Conservation (phyloP, 2,797 vertebrate genomes). For the Rhabdomys pumilio region DNA sequence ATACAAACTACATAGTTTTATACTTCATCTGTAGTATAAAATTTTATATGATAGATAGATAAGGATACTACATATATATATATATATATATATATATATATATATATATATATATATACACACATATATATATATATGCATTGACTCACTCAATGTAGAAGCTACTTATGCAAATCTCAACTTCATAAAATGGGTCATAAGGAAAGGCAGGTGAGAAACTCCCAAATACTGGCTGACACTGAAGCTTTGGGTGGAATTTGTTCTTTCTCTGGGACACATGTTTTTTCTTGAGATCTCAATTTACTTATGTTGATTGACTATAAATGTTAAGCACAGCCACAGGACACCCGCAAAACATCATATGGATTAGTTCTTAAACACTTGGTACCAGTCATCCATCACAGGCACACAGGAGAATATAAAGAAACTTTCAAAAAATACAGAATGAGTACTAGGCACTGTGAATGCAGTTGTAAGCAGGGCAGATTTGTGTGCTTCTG, state of each 20-base stretch:
- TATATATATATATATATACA: background rate
- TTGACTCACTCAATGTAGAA: background rate
- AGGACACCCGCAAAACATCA: background rate
- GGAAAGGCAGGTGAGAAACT: background rate
- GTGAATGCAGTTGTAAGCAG: background rate
- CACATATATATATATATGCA: background rate
- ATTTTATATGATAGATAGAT: background rate
- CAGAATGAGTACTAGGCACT: background rate
- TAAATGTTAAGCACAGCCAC: background rate
- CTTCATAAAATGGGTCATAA: background rate
- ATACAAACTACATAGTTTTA: background rate
- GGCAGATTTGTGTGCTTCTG: background rate
- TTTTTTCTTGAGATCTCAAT: conserved; percentile 22
- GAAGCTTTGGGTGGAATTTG: background rate
- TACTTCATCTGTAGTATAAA: background rate
- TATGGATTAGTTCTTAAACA: background rate
- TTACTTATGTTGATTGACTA: conserved; percentile 25
- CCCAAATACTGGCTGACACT: background rate
- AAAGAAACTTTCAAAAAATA: conserved; percentile 21
- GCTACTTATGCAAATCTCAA: background rate
- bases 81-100: no score
- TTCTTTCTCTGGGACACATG: background rate
- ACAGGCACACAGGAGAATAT: background rate
- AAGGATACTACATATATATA: background rate
- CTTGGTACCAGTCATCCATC: background rate